A percentile compares a stretch with the other conserved stretches of the same genome.
phyloP scores from a whole-genome alignment of 2,113 vertebrate species.

The Myiagra hebetior region DNA sequence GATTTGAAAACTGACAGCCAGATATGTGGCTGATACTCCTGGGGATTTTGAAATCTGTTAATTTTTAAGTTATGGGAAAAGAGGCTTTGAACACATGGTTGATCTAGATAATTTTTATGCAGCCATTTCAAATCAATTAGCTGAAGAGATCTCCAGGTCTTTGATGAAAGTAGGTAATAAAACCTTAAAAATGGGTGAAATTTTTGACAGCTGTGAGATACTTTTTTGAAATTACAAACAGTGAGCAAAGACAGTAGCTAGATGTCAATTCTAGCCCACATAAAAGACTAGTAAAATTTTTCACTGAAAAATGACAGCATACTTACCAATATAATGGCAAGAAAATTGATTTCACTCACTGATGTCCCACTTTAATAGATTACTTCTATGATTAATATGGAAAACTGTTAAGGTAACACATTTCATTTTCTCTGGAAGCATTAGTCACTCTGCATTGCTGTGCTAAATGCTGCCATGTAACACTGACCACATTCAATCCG shows the following conservation, averaged over 20 bases:
- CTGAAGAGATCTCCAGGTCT: background rate
- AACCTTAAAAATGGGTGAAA: background rate
- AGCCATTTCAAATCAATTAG: background rate
- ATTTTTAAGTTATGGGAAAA: background rate
- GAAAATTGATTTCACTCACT: background rate
- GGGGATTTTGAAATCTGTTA: background rate
- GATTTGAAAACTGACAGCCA: background rate
- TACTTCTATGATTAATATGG: background rate
- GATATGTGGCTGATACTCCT: background rate
- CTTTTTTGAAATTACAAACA: background rate
- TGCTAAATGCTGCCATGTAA: background rate
- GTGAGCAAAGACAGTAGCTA: background rate
- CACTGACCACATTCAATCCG: background rate
- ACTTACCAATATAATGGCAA: background rate
- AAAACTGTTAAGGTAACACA: background rate
- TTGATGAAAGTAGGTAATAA: background rate
- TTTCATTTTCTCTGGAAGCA: background rate
- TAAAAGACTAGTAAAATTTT: background rate
- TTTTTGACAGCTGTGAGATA: background rate
- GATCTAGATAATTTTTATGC: background rate
- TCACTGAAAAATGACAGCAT: background rate
- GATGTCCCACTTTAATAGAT: background rate
- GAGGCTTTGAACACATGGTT: background rate
- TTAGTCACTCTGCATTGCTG: background rate
- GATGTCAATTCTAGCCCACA: background rate